Base-by-base conservation (phyloP, 2,888 invertebrate genomes). In the Macrostomum cliftonense region DNA sequence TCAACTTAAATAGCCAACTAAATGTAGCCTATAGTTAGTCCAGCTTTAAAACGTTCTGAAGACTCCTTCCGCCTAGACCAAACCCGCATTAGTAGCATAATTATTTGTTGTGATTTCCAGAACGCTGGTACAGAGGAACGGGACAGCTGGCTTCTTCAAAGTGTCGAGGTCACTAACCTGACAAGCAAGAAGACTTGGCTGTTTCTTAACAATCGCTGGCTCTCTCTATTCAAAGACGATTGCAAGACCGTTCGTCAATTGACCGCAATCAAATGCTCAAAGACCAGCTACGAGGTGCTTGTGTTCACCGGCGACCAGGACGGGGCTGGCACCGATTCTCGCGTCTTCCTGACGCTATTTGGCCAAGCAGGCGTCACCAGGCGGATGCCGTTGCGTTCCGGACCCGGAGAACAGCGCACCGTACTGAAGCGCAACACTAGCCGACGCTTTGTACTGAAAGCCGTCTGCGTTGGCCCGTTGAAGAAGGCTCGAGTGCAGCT, bases 241-340 rank as follows among this genome's bases (percentile, higher is more conserved):
- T 63, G 67, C 16, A 64, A 64, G 43, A 59, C 59, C 4, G 53
- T 56, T 14, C 50, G 69, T 28, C 62, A 65, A 52, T 58, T 68
- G 28, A 66, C 56, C 52, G 61, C 67, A 12, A 59, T 62, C 44
- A 55, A 58, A 14, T 57, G 58, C 12, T 55, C 62, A 13, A 67
- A 63, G 56, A 68, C 68, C 55, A 67, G 68, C 48, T 70, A 70
- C 54, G 66, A 70, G 53, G 59, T 70, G 9, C 62, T 64, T 5
- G 62, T 61, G 5, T 63, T 70, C 12, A 70, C 70, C 0, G 69
- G 70, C 13, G 64, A 65, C 50, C 52, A 55, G 45, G 46, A 51
- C 16, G 59, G 58, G 12, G 65, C 63, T 14, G 67, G 68, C 11
- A 70, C 70, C 36, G 63, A 64, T 55, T 63, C 69, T 12, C 64